Base-by-base conservation (phyloP, 2,797 vertebrate genomes). In the Enteromius fasciolatus region DNA sequence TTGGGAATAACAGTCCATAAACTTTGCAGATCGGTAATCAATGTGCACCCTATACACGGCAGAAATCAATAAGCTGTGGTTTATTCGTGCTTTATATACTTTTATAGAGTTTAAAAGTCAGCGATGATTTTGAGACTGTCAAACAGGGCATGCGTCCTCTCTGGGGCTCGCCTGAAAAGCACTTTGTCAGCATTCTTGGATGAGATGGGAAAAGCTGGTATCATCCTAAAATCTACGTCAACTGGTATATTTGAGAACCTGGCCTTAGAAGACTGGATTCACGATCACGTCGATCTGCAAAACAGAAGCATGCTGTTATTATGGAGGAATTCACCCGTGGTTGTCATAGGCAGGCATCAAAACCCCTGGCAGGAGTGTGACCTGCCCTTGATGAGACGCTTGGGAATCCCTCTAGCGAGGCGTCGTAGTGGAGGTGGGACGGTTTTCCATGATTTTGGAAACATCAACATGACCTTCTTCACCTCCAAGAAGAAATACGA, bases 401-500 rank as follows among this genome's bases (percentile, higher is more conserved):
- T 89, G 14, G 95, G 92, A 0, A 87, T 98, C 80, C 93, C 94
- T 14, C 86, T 99, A 83, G 97, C 97, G 48, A 94, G 98, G 80
- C 93, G 98, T 72, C 94, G 93, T 63, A 99, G 98, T 31, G 98
- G 98, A 1, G 98, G 98, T 17, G 98, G 98, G 1, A 93, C 98
- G 0, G 98, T 99, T 44, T 99, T 95, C 90, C 98, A 99, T 3
- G 98, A 99, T 82, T 87, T 96, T 18, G 98, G 98, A 17, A 99
- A 99, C 90, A 93, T 99, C 85, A 99, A 99, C 89, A 75, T 98
- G 88, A 97, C 97, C 50, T 99, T 99, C 90, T 99, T 99, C 86
- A 93, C 96, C 66, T 94, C 92, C 28, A 97, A 92, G 89, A 95
- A 93, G 84, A 94, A 90, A 9, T 98, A 99, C 0, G 92, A 98